Conservation (phyloP, 2,888 invertebrate species). For the Lysandra bellargus region DNA sequence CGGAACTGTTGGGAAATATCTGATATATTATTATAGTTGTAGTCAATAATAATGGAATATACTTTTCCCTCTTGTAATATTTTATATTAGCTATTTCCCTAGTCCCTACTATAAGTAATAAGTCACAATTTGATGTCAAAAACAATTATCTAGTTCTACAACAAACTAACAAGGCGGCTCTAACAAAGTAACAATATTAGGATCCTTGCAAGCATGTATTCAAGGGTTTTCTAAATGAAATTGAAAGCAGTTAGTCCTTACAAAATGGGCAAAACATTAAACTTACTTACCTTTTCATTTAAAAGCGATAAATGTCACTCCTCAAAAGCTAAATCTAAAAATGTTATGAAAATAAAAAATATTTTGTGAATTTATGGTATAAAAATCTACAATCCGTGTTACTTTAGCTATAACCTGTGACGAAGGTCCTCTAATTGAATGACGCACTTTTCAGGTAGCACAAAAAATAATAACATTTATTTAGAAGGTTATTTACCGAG, state of each 20-base stretch:
- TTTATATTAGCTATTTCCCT: too few relatives aligned
- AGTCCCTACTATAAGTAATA: too few relatives aligned
- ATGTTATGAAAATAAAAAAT: not conserved
- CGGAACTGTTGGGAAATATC: not conserved
- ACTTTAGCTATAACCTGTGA: not conserved
- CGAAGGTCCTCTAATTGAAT: not conserved
- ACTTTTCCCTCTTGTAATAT: not conserved
- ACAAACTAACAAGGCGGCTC: too few relatives aligned
- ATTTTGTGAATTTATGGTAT: not conserved
- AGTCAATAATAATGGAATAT: not conserved
- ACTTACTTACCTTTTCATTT: not conserved
- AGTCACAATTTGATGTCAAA: too few relatives aligned
- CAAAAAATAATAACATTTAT: slow-evolving; percentile 15
- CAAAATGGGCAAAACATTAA: too few relatives aligned
- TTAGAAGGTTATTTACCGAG: not conserved
- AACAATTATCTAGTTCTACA: too few relatives aligned
- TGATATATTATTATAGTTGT: not conserved
- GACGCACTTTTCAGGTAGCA: not conserved
- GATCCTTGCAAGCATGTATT: too few relatives aligned
- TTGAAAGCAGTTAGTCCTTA: too few relatives aligned
- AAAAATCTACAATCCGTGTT: not conserved
- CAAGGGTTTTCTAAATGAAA: too few relatives aligned
- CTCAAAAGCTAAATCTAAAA: not conserved
- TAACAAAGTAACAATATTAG: too few relatives aligned
- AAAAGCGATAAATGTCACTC: not conserved